These are phyloP conservation scores for Electrona antarctica DNA, from an alignment of 2,113 vertebrate genomes.

Conservation along the genomic window DNA sequence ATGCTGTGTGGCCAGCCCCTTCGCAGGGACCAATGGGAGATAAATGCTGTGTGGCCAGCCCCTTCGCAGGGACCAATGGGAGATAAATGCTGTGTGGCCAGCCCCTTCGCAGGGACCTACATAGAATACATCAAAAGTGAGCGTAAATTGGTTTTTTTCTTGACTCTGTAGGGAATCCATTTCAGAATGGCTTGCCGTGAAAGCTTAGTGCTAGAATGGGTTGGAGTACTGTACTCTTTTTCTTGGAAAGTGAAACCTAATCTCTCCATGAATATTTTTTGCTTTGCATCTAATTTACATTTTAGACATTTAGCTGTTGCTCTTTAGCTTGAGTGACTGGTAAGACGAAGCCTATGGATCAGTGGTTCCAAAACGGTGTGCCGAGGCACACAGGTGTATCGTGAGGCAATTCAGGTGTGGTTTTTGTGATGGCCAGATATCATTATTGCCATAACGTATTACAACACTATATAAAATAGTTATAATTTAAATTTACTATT, in stretches of 20 bases:
- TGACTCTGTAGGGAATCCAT: constrained; percentile 49
- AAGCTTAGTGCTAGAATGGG: not conserved
- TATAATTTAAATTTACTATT: too few species aligned
- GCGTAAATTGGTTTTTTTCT: constrained; percentile 60
- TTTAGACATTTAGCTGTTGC: not conserved
- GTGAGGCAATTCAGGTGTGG: too few species aligned
- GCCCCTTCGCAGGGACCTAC: constrained; percentile 45
- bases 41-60: constrained; percentile 63
- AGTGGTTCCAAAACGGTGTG: too few species aligned
- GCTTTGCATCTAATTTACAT: not conserved
- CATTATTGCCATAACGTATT: too few species aligned
- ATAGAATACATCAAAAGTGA: constrained; percentile 56
- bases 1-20: too few species aligned
- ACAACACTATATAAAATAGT: too few species aligned
- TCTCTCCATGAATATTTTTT: not conserved
- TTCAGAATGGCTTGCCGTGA: constrained; percentile 3
- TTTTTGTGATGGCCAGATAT: too few species aligned
- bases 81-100: constrained; percentile 57
- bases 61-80: too few species aligned
- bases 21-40: constrained; percentile 64
- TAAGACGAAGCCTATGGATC: too few species aligned
- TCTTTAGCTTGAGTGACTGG: too few species aligned
- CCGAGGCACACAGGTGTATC: too few species aligned
- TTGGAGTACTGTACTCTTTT: constrained; percentile 30
- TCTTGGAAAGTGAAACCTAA: constrained; percentile 13